Conservation (phyloP, 2,888 invertebrate genomes). For the Chrysodeixis includens region DNA sequence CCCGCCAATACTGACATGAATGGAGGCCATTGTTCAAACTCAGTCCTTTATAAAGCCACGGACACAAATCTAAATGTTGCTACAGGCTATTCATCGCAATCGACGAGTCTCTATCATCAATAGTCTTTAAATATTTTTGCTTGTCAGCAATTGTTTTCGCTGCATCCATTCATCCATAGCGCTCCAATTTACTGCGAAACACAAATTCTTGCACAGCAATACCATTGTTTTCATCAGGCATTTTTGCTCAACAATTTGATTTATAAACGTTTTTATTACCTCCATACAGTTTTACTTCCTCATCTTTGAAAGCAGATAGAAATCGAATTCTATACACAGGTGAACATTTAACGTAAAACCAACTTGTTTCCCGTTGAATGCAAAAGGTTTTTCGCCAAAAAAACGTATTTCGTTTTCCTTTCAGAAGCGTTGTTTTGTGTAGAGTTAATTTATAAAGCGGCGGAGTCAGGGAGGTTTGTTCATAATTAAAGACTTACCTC, state of each 20-base stretch:
- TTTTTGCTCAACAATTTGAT: slow-evolving; percentile 60
- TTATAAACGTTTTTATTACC: slow-evolving; percentile 54
- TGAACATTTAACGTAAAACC: slow-evolving; percentile 52
- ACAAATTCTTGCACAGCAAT: slow-evolving; percentile 53
- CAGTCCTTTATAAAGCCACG: neutral
- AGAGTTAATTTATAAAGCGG: slow-evolving; percentile 72
- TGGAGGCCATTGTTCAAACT: neutral
- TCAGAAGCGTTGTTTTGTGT: slow-evolving; percentile 69
- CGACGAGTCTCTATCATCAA: slow-evolving; percentile 23
- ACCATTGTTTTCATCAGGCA: slow-evolving; percentile 59
- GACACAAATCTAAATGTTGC: neutral
- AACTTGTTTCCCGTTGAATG: slow-evolving; percentile 55
- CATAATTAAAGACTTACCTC: slow-evolving; percentile 82
- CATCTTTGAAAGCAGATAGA: slow-evolving; percentile 59
- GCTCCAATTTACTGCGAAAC: slow-evolving; percentile 60
- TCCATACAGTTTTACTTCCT: slow-evolving; percentile 51
- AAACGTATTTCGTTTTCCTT: slow-evolving; percentile 56
- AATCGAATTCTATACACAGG: slow-evolving; percentile 50
- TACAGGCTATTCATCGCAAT: slow-evolving; percentile 13
- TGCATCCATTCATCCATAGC: slow-evolving; percentile 52
- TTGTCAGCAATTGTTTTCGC: slow-evolving; percentile 54
- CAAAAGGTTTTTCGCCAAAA: slow-evolving; percentile 59
- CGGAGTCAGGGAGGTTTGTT: slow-evolving; percentile 68
- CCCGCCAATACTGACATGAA: neutral
- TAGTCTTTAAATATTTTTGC: slow-evolving; percentile 48